phyloP scores from a whole-genome alignment of 2,113 vertebrate genomes.

The Cathartes aura region DNA sequence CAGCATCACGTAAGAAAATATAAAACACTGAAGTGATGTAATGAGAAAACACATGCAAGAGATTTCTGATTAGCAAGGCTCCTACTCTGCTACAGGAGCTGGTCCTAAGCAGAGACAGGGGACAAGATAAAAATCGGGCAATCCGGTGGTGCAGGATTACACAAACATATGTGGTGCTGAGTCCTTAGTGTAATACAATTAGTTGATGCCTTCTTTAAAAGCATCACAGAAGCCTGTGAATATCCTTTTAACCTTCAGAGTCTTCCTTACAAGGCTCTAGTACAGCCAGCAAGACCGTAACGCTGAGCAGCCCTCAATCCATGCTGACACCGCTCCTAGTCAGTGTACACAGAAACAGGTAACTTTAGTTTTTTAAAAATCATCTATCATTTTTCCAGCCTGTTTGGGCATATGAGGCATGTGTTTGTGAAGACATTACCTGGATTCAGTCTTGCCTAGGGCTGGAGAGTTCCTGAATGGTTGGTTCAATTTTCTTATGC shows the following conservation, averaged over 20 bases:
- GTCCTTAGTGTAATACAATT: neutral
- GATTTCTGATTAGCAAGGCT: neutral
- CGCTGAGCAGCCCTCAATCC: neutral
- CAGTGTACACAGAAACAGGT: neutral
- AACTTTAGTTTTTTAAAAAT: neutral
- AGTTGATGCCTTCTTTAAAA: neutral
- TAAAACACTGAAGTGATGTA: neutral
- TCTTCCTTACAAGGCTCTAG: neutral
- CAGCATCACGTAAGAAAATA: neutral
- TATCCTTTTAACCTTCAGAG: neutral
- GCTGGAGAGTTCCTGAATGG: neutral
- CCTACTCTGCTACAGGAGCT: neutral
- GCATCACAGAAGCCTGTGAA: neutral
- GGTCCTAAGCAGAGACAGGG: neutral
- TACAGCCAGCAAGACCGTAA: neutral
- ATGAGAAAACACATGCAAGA: neutral
- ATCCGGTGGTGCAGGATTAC: neutral
- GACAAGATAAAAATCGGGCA: neutral
- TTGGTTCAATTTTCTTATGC: neutral
- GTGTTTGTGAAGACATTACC: neutral
- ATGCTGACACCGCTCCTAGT: rapidly evolving
- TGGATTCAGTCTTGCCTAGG: neutral
- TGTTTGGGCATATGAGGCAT: neutral
- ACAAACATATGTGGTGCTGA: neutral
- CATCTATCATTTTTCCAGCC: neutral